These are phyloP conservation scores for Parazoanthus darwini DNA, from an alignment of 92 coral and sea anemone genomes.

Conservation along the genomic window DNA sequence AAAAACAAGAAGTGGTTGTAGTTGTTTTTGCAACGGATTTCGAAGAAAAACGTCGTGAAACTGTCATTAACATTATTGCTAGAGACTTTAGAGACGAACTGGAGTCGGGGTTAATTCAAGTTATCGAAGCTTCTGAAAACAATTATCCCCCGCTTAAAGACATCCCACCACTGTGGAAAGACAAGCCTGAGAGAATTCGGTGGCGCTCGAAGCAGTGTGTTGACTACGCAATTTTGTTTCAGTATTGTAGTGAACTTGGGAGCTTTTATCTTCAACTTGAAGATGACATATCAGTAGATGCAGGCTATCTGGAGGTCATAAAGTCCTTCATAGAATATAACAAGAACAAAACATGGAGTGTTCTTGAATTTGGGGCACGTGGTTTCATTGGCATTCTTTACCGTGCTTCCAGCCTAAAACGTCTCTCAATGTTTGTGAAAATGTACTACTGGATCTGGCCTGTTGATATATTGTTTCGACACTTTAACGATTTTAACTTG, in stretches of 20 bases:
- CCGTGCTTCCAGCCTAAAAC: conserved; percentile 54
- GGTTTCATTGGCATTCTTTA: conserved; percentile 86
- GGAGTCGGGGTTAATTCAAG: conserved; percentile 58
- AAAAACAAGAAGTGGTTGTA: conserved; percentile 58
- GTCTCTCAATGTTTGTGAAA: conserved; percentile 62
- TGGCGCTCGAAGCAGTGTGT: conserved; percentile 84
- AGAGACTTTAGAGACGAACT: conserved; percentile 51
- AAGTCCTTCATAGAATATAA: conserved; percentile 53
- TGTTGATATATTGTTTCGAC: conserved; percentile 72
- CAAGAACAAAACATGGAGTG: conserved; percentile 64
- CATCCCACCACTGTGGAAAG: conserved; percentile 67
- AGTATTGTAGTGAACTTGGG: conserved; percentile 63
- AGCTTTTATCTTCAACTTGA: conserved; percentile 73
- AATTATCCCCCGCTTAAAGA: conserved; percentile 54
- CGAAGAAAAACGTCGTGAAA: conserved; percentile 24
- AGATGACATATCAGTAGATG: conserved; percentile 63
- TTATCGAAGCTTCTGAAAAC: conserved; percentile 48
- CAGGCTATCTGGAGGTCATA: conserved; percentile 58
- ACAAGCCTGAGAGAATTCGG: conserved; percentile 59
- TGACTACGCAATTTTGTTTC: conserved; percentile 72
- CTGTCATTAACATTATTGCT: conserved; percentile 38
- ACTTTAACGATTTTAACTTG: conserved; percentile 70
- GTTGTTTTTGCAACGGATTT: conserved; percentile 65
- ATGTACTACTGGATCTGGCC: conserved; percentile 85
- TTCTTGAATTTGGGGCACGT: conserved; percentile 75